A percentile compares a stretch with the other conserved stretches of the same genome.
Evolutionary conservation across 1,140 invertebrate species (phyloP).

Genomic region (Physella acuta): DNA sequence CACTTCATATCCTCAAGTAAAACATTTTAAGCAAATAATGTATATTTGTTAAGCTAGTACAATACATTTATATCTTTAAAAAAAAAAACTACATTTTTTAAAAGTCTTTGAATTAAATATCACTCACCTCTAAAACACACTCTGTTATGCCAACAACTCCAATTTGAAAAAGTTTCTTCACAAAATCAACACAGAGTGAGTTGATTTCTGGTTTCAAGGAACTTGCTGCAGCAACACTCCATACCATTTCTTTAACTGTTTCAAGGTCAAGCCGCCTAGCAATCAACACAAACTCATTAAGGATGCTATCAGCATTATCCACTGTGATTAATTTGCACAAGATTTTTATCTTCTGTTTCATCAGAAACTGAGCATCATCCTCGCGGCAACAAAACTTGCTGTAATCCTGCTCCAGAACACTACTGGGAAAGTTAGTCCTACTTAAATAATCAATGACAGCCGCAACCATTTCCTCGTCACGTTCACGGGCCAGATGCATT

Average conservation of each 20-base stretch:
- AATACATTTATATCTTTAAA: neutral
- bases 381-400: conserved; percentile 21
- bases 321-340: conserved; percentile 11
- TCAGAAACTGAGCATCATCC: conserved; percentile 14
- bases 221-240: neutral
- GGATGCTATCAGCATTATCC: conserved; percentile 18
- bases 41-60: neutral
- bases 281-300: conserved; percentile 1
- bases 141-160: neutral
- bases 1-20: no score
- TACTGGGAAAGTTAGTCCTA: conserved; percentile 1
- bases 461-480: conserved; percentile 19
- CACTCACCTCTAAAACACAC: conserved; percentile 16
- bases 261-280: neutral
- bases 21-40: no score
- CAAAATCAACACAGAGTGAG: neutral
- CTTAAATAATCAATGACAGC: conserved; percentile 19
- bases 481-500: conserved; percentile 7
- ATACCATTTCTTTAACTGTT: neutral
- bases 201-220: neutral
- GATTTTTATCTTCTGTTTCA: conserved; percentile 13
- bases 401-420: conserved; percentile 3
- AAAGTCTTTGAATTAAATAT: neutral
- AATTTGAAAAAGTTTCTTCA: conserved; percentile 6
- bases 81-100: neutral